Percentiles rank a stretch among this genome's conserved stretches.
These are phyloP conservation scores for Melanotaenia boesemani DNA, from an alignment of 2,797 vertebrate genomes.

Conservation along the genomic window DNA sequence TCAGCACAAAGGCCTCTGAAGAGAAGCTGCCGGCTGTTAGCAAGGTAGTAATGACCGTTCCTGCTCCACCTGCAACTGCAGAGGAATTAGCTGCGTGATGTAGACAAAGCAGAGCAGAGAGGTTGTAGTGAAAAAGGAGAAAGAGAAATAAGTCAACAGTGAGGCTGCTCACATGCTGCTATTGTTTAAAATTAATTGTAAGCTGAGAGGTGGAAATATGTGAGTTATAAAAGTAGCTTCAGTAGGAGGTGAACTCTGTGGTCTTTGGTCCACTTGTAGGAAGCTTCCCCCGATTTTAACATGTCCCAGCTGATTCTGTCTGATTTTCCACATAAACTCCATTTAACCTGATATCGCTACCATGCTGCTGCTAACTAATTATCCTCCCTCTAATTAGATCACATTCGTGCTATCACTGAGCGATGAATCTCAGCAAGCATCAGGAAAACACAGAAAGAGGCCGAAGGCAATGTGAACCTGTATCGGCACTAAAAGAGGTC, in stretches of 20 bases:
- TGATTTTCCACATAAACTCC: too few species aligned
- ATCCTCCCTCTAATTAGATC: background rate
- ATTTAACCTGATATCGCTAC: too few species aligned
- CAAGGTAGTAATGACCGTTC: slow-evolving; percentile 51
- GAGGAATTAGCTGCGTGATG: slow-evolving; percentile 43
- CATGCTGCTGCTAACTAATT: background rate
- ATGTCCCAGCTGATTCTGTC: too few species aligned
- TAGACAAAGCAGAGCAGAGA: slow-evolving; percentile 13
- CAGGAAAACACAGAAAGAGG: background rate
- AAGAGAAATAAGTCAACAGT: too few species aligned
- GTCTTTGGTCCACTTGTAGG: too few species aligned
- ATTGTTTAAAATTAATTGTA: background rate
- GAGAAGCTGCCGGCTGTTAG: slow-evolving; percentile 45
- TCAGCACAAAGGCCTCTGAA: slow-evolving; percentile 56
- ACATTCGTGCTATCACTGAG: too few species aligned
- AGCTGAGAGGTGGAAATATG: too few species aligned
- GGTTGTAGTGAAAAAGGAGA: background rate
- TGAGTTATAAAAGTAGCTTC: too few species aligned
- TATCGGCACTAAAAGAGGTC: background rate
- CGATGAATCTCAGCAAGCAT: too few species aligned
- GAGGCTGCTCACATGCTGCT: slow-evolving; percentile 3
- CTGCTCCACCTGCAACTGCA: slow-evolving; percentile 12
- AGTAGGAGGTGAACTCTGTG: too few species aligned
- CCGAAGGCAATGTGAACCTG: background rate
- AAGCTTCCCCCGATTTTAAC: too few species aligned